Percentiles rank a stretch among this genome's conserved stretches.
These are phyloP conservation scores for Beaufortia kweichowensis DNA, from an alignment of 2,113 vertebrate species.

Conservation along the genomic window DNA sequence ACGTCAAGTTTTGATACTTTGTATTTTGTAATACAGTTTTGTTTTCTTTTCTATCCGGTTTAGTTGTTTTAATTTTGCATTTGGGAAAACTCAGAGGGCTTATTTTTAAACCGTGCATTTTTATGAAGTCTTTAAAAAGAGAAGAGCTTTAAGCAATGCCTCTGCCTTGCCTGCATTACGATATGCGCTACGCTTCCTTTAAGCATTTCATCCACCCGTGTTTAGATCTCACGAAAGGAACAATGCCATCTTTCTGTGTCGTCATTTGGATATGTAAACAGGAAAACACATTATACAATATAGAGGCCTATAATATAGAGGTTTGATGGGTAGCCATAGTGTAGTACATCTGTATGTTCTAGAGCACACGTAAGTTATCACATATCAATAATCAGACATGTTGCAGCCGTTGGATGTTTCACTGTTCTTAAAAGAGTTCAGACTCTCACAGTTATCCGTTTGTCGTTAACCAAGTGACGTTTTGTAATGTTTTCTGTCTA, in stretches of 20 bases:
- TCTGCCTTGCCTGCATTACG: conserved; percentile 99
- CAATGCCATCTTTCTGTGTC: conserved; percentile 51
- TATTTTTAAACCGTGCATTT: conserved; percentile 81
- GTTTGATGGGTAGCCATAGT: conserved; percentile 66
- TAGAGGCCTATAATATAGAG: neutral
- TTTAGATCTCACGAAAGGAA: conserved; percentile 64
- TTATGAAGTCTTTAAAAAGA: conserved; percentile 93
- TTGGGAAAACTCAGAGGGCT: conserved; percentile 89
- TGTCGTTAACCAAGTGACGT: neutral
- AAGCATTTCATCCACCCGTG: conserved; percentile 48
- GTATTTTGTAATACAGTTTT: conserved; percentile 68
- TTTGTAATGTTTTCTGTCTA: neutral
- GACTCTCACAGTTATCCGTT: conserved; percentile 30
- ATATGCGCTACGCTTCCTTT: conserved; percentile 73
- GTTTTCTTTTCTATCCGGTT: conserved; percentile 60
- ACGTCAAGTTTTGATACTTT: conserved; percentile 72
- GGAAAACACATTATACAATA: conserved; percentile 73
- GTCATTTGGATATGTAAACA: conserved; percentile 59
- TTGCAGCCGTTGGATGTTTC: conserved; percentile 46
- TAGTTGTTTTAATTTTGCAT: conserved; percentile 67
- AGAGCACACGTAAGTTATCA: conserved; percentile 59
- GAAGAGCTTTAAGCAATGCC: conserved; percentile 99
- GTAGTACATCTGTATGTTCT: conserved; percentile 63
- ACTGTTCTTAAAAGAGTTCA: conserved; percentile 55
- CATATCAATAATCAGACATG: conserved; percentile 61